Base-by-base conservation (phyloP, 1,140 invertebrate species). In the Nomia melanderi region DNA sequence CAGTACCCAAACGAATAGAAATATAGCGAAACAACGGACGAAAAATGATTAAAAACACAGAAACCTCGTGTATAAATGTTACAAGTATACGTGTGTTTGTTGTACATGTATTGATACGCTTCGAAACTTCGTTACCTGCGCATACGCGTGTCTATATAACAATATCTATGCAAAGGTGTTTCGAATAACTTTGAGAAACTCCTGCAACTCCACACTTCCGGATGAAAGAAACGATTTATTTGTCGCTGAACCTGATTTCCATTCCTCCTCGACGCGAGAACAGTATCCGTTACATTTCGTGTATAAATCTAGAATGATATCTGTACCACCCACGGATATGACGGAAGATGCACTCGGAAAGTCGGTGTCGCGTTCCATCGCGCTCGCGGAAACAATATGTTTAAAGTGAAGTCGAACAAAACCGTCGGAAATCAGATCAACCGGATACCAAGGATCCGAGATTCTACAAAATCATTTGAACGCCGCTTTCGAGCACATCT, bases 251-350 rank as follows among this genome's bases (percentile, higher is more conserved):
- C n/a, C 47, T 50, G 47, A n/a, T 44, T 44, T 44, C 33, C 3
- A 36, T 36, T 36, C 33, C 33, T 36, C 8, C 8, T 36, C n/a
- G n/a, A n/a, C n/a, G n/a, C n/a, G n/a, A 36, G 8, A 36, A 8
- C 33, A 36, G 33, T 36, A 36, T 14, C 11, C 14, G 36, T 50
- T n/a, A 50, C 47, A 17, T 50, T 50, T 50, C n/a, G 7, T 50
- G 8, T 50, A n/a, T n/a, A 50, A 50, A 50, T 50, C 41, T 44
- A 44, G 41, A 56, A 64, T 63, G 47, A 44, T 23, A 56, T 64
- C 54, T 64, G 31, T 63, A 74, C 50, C 44, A 23, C 47, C 44
- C 14, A 25, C 25, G 14, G 64, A 50, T 39, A 29, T 36, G 17
- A 27, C 25, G 41, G 41, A 17, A 17, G 62, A 44, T 3, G 11